Percentiles rank a stretch among this genome's conserved stretches.
Evolutionary conservation across 1,140 invertebrate genomes (phyloP).

Genomic region (Sipha flava): DNA sequence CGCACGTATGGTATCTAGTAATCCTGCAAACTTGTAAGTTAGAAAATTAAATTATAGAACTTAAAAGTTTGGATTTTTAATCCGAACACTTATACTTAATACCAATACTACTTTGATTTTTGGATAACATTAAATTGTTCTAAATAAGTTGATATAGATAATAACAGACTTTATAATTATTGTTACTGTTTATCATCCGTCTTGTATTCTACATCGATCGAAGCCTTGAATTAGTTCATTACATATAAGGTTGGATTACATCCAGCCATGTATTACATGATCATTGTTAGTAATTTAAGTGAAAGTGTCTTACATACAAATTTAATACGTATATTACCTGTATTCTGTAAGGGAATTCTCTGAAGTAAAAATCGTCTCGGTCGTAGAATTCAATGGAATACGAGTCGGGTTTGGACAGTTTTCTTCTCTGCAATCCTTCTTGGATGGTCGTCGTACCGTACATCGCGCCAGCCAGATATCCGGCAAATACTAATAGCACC

Average conservation of each 20-base stretch:
- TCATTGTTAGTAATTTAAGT: neutral
- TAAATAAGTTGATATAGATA: neutral
- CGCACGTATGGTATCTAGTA: too few species aligned
- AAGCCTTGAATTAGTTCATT: too few species aligned
- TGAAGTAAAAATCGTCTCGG: slow-evolving; percentile 77
- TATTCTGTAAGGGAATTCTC: slow-evolving; percentile 83
- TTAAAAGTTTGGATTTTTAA: neutral
- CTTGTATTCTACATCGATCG: too few species aligned
- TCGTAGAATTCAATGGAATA: slow-evolving; percentile 87
- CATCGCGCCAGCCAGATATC: slow-evolving; percentile 74
- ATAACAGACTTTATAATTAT: neutral
- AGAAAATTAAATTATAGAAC: too few species aligned
- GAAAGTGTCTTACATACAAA: neutral
- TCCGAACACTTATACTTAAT: neutral
- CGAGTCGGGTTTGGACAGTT: slow-evolving; percentile 76
- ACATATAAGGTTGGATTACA: neutral
- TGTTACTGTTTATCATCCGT: too few species aligned
- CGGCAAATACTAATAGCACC: slow-evolving; percentile 67
- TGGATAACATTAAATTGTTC: neutral
- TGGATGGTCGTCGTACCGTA: slow-evolving; percentile 80
- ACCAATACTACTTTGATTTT: neutral
- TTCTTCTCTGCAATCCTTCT: slow-evolving; percentile 79
- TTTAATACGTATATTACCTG: slow-evolving; percentile 55
- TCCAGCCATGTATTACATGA: neutral
- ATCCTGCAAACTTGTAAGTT: too few species aligned